Evolutionary conservation across 1,140 invertebrate genomes (phyloP), one percentile per base, ranked within the genome.

Genomic region (Oppia nitens): DNA sequence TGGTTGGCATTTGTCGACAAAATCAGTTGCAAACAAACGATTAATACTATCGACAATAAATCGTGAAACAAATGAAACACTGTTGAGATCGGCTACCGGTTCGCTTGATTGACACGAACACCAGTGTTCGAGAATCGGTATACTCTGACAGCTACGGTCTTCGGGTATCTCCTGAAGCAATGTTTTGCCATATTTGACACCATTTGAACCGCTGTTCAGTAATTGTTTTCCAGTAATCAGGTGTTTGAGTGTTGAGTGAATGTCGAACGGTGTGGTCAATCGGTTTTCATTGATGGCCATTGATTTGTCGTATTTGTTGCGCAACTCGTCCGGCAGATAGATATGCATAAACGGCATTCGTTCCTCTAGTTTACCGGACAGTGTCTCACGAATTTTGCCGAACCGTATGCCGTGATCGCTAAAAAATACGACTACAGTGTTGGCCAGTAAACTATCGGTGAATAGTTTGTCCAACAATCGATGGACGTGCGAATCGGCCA

Each of bases 371-470:
- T 85, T 81, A 0, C 92, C 92, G 55, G 75, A 79, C 68, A 83
- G 83, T 0, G 90, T 93, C 65, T 79, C 70, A 23, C 85, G 70
- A n/a, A 90, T 81, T 2, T 75, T 73, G 1, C 91, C 91, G 74
- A 85, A 95, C 28, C 93, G 72, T 67, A 91, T 83, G 0, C 93
- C 93, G 69, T 97, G 93, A 71, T 97, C 93, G 65, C 88, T 91
- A 62, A 91, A 75, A 23, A 94, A 78, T 23, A 96, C 75, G 0
- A 95, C 69, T 0, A 78, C 68, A 0, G 81, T 80, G 64, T 79
- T 72, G 26, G 75, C 70, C 2, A 77, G 64, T 47, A 64, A 59
- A 14, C 55, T 60, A 48, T 26, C 47, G 3, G 66, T 62, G 26
- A 69, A 48, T 21, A 75, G 59, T 17, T 62, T 50, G 29, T 59